Base-by-base conservation (phyloP, 2,888 invertebrate genomes). In the Byasa hedistus region DNA sequence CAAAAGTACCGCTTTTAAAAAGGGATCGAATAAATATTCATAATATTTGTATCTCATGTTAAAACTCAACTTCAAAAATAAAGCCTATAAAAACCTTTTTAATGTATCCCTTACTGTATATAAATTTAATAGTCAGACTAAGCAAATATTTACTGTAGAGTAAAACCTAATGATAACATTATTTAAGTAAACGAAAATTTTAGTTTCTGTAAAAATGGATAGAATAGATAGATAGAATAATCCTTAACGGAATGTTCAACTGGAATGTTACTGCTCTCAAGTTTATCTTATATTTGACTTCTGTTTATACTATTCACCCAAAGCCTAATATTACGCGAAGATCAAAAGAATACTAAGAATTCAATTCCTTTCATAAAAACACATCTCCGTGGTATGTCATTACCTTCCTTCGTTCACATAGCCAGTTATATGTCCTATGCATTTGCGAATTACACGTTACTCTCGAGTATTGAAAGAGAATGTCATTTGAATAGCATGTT, bases 1-100 rank as follows among this genome's bases (percentile, higher is more conserved):
- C 27, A 56, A 19, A 55, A 55, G 39, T 61, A 61, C 61, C 52
- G 57, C 57, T 66, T 54, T 54, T 10, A 61, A 66, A 51, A 52
- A 52, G 39, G 57, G 27, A 66, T 57, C 27, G 61, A 61, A 61
- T 61, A 61, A 51, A 61, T 23, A 44, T 36, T 24, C 32, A 51
- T 27, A 48, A 48, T n/a, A 48, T 48, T n/a, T 48, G 19, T 48
- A n/a, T 5, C n/a, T n/a, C 39, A 39, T 39, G 39, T 39, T 1
- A 32, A 10, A 32, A 8, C 10, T 32, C 32, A 32, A 32, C 8
- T 32, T 32, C 12, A 39, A 39, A 15, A 39, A 1, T 39, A 12
- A 15, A 15, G 15, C 15, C 0, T 15, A 39, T 15, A 15, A 3
- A 39, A 39, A 15, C 39, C 15, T 48, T 48, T 48, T n/a, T 48